These are phyloP conservation scores for Eristalis intricaria DNA, from an alignment of 2,888 invertebrate genomes.

Conservation along the genomic window DNA sequence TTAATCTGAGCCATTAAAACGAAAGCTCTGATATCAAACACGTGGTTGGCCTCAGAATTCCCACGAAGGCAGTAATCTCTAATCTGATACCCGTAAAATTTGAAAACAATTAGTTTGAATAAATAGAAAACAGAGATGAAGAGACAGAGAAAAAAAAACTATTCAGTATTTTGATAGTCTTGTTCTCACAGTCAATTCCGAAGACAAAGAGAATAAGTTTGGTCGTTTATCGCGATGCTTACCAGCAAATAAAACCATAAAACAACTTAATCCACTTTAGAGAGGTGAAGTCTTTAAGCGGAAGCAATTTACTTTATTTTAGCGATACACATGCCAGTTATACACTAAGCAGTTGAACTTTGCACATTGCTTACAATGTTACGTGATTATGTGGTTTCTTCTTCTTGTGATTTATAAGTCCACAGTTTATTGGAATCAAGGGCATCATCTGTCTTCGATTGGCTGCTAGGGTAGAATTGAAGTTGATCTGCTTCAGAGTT, in stretches of 20 bases:
- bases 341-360: constrained; percentile 8
- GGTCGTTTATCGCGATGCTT: constrained; percentile 3
- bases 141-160: too few relatives aligned
- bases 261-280: constrained; percentile 36
- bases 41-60: not conserved
- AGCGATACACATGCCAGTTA: not conserved
- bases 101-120: not conserved
- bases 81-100: not conserved
- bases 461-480: too few relatives aligned
- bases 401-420: too few relatives aligned
- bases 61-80: not conserved
- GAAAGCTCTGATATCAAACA: not conserved
- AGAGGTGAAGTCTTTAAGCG: constrained; percentile 14
- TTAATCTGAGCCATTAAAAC: not conserved
- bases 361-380: not conserved
- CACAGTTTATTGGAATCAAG: too few relatives aligned
- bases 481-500: too few relatives aligned
- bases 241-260: constrained; percentile 13
- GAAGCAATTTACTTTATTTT: constrained; percentile 11
- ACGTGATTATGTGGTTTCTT: not conserved
- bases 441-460: too few relatives aligned
- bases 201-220: constrained; percentile 11
- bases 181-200: not conserved
- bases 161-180: not conserved
- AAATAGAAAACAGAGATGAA: not conserved